phyloP scores from a whole-genome alignment of 2,797 vertebrate species.

The Cynodonichthys magdalenae region DNA sequence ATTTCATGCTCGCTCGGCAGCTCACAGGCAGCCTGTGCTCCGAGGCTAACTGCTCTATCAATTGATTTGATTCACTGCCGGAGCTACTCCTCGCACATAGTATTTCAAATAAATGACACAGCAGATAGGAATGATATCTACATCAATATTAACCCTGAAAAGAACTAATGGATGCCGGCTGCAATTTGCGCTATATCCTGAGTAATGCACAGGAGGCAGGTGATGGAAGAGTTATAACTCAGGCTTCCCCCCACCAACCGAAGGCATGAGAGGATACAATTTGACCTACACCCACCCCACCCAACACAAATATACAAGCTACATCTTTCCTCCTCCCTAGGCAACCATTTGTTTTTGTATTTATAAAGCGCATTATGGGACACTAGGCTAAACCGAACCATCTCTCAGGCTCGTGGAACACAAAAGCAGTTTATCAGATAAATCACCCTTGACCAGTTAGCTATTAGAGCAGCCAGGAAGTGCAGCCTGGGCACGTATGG shows the following conservation, averaged over 20 bases:
- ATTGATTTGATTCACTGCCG: constrained; percentile 99
- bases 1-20: constrained; percentile 95
- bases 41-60: constrained; percentile 98
- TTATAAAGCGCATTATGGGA: constrained; percentile 78
- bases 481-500: constrained; percentile 75
- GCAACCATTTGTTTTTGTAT: constrained; percentile 81
- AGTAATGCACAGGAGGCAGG: constrained; percentile 84
- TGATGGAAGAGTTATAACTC: constrained; percentile 81
- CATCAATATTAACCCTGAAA: constrained; percentile 99
- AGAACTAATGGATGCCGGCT: constrained; percentile 93
- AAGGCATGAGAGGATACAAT: constrained; percentile 71
- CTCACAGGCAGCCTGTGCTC: constrained; percentile 86
- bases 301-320: constrained; percentile 75
- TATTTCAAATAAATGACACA: constrained; percentile 99
- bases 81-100: constrained; percentile 94
- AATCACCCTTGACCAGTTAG: constrained; percentile 82
- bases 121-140: constrained; percentile 99
- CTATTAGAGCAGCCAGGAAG: constrained; percentile 78
- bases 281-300: constrained; percentile 72
- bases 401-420: constrained; percentile 77
- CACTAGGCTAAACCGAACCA: constrained; percentile 70
- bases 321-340: constrained; percentile 73
- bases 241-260: constrained; percentile 58
- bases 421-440: constrained; percentile 82
- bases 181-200: constrained; percentile 92